These are phyloP conservation scores for Typhlomys cinereus DNA, from an alignment of 2,113 vertebrate species.

Conservation along the genomic window DNA sequence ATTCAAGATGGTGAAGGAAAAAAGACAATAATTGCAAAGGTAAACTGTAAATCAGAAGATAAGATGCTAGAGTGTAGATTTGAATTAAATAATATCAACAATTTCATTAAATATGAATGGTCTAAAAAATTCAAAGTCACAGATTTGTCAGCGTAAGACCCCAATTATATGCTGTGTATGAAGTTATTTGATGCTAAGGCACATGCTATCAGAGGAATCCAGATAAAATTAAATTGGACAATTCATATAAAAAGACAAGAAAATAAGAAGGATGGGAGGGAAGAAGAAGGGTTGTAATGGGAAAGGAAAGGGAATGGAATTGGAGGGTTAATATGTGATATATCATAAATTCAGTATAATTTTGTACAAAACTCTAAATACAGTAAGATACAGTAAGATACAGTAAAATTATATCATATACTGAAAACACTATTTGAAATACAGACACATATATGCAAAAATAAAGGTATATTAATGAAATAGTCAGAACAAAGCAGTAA, in stretches of 20 bases:
- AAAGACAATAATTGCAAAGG: background rate
- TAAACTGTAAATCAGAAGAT: background rate
- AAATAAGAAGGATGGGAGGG: too few species aligned
- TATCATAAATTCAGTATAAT: too few species aligned
- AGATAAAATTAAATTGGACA: too few species aligned
- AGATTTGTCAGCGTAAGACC: background rate
- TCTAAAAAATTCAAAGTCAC: background rate
- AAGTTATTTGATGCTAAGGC: too few species aligned
- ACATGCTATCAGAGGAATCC: too few species aligned
- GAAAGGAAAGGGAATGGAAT: too few species aligned
- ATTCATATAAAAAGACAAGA: too few species aligned
- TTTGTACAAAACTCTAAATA: too few species aligned
- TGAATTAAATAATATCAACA: background rate
- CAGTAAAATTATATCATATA: too few species aligned
- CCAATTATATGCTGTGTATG: background rate
- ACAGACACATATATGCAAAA: background rate
- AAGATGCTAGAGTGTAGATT: background rate
- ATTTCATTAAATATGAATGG: constrained; percentile 15
- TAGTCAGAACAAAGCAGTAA: background rate
- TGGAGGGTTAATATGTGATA: too few species aligned
- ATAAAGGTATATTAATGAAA: background rate
- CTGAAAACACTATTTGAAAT: background rate
- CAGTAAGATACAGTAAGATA: too few species aligned
- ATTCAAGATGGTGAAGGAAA: background rate
- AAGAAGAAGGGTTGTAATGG: too few species aligned